phyloP scores from a whole-genome alignment of 2,888 invertebrate species.

The Psococerastis gibbosa region DNA sequence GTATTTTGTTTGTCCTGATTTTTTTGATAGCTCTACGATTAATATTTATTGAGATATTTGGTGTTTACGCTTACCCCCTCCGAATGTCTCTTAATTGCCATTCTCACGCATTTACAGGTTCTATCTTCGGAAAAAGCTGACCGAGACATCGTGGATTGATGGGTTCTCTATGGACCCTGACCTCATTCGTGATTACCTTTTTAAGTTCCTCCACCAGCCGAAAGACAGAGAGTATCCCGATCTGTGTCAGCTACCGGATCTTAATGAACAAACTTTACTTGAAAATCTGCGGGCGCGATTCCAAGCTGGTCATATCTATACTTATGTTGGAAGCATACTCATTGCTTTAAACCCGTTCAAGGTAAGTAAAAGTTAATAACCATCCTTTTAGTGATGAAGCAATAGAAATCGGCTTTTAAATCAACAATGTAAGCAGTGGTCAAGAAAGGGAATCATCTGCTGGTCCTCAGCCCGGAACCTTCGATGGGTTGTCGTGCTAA shows the following conservation, averaged over 20 bases:
- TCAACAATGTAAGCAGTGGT: too few species aligned
- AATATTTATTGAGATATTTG: too few species aligned
- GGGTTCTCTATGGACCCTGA: slow-evolving; percentile 79
- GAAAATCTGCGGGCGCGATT: slow-evolving; percentile 81
- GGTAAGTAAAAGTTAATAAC: too few species aligned
- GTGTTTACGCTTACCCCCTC: too few species aligned
- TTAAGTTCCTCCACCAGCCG: slow-evolving; percentile 77
- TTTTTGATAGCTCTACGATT: too few species aligned
- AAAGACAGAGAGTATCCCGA: slow-evolving; percentile 89
- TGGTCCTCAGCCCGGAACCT: too few species aligned
- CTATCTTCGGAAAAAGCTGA: slow-evolving; percentile 70
- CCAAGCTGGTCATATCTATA: slow-evolving; percentile 83
- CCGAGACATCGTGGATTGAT: slow-evolving; percentile 71
- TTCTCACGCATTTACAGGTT: slow-evolving; percentile 36
- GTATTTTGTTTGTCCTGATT: too few species aligned
- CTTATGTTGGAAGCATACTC: slow-evolving; percentile 87
- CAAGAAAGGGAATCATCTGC: too few species aligned
- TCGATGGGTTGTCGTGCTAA: too few species aligned
- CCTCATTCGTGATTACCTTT: slow-evolving; percentile 80
- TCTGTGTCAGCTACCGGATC: slow-evolving; percentile 83
- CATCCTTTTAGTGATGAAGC: too few species aligned
- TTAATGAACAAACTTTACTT: slow-evolving; percentile 81
- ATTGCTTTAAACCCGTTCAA: slow-evolving; percentile 89
- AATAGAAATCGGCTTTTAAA: too few species aligned
- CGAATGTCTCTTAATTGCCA: too few species aligned